Evolutionary conservation across 2,797 vertebrate species (phyloP).

Genomic region (Bothrops alternatus): DNA sequence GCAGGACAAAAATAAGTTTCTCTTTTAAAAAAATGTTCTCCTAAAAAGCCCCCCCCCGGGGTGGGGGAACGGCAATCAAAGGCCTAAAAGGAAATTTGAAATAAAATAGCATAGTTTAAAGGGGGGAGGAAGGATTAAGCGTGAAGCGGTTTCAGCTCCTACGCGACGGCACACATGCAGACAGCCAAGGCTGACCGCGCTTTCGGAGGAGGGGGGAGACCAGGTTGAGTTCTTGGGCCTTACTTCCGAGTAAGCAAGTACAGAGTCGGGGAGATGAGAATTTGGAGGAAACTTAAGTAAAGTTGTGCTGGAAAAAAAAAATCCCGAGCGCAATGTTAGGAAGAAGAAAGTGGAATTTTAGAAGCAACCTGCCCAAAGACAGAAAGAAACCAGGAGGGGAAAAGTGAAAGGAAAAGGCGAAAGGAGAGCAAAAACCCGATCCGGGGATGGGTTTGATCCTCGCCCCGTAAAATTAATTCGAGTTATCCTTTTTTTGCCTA

Average conservation of each 20-base stretch:
- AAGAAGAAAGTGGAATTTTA: slow-evolving; percentile 2
- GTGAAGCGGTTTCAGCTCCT: not conserved
- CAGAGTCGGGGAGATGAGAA: not conserved
- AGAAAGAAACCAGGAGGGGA: slow-evolving; percentile 67
- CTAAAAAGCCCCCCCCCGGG: not conserved
- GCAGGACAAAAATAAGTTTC: not conserved
- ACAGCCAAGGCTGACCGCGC: not conserved
- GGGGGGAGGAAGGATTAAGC: not conserved
- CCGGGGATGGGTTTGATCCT: not conserved
- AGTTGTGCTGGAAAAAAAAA: not conserved
- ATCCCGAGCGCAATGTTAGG: not conserved
- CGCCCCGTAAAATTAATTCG: not conserved
- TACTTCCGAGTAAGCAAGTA: not conserved
- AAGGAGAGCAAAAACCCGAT: not conserved
- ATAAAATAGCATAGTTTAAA: not conserved
- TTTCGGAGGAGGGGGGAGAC: not conserved
- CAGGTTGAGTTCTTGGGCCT: not conserved
- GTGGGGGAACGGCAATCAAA: not conserved
- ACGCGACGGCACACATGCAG: not conserved
- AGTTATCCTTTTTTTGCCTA: not conserved
- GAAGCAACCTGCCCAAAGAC: slow-evolving; percentile 41
- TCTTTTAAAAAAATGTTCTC: not conserved
- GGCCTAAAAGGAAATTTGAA: not conserved
- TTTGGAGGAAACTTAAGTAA: not conserved
- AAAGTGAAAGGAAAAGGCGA: slow-evolving; percentile 43